Base-by-base conservation (phyloP, 2,888 invertebrate genomes). In the Andrena minutula region DNA sequence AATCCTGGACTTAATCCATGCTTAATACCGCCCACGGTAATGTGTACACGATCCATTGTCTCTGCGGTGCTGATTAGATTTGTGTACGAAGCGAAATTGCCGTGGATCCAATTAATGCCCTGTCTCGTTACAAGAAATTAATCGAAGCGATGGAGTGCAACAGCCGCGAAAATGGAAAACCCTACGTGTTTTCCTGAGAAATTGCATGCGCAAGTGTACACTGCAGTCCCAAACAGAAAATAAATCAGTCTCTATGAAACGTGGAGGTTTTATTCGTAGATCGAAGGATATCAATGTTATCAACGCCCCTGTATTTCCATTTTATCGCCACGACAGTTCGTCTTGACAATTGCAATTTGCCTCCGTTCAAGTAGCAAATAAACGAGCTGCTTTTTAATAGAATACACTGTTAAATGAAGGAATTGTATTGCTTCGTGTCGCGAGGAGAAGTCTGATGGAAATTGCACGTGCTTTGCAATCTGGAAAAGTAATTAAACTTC, bases 41-140 rank as follows among this genome's bases (percentile, higher is more conserved):
- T 26, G 61, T 30, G 35, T 41, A 60, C 51, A 30, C 74, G 74
- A 73, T 60, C 26, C 65, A 51, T 66, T 47, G 60, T 74, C 51
- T 61, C n/a, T n/a, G 66, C 58, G 35, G 56, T 35, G 26, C 35
- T 73, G 64, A 73, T 73, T 73, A 53, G 64, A 64, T 63, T 64
- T 51, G 63, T 53, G 35, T 73, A 35, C 35, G 53, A 35, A 70
- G 58, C 56, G 70, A 70, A 70, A 70, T 70, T 60, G 41, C 41
- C 70, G n/a, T 28, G 58, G 58, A 70, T 70, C n/a, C 58, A 70
- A 70, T 60, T 58, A 70, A 70, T 32, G 20, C 23, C 41, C n/a
- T 41, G n/a, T 60, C 58, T 70, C 35, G 58, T 70, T 58, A 41
- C 12, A 70, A 70, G 69, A 69, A 69, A 69, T 69, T 69, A 58